These are phyloP conservation scores for Sebastiscus albofasciatus DNA, from an alignment of 2,797 vertebrate species.

Conservation along the genomic window DNA sequence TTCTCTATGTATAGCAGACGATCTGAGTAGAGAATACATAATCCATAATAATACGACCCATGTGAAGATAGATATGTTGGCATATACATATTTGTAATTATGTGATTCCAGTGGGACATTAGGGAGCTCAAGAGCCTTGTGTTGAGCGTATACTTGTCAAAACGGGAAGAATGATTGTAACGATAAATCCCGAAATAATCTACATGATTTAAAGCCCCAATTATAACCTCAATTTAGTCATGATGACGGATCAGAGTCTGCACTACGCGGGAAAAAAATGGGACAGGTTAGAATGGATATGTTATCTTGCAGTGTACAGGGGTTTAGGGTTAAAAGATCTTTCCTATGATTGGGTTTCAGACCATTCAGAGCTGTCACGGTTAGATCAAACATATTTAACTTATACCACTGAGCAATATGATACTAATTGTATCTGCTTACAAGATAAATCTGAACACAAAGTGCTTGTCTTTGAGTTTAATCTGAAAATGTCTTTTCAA, in stretches of 20 bases:
- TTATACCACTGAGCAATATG: not conserved
- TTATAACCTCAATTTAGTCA: constrained; percentile 7
- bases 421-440: not conserved
- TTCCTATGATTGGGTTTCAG: not conserved
- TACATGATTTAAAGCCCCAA: constrained; percentile 21
- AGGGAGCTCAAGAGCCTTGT: constrained; percentile 19
- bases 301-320: not conserved
- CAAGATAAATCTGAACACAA: not conserved
- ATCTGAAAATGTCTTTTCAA: not conserved
- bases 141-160: constrained; percentile 44
- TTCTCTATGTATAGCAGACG: not conserved
- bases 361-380: not conserved
- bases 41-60: constrained; percentile 18
- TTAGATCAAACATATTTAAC: constrained; percentile 15
- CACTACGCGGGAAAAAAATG: not conserved
- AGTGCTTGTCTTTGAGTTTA: not conserved
- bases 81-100: constrained; percentile 43
- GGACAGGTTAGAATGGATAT: not conserved
- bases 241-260: constrained; percentile 1
- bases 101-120: constrained; percentile 29
- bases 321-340: not conserved
- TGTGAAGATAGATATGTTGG: constrained; percentile 35
- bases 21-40: not conserved
- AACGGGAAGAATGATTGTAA: constrained; percentile 33
- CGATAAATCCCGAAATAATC: constrained; percentile 26